Percentiles rank a stretch among this genome's conserved stretches.
Evolutionary conservation across 2,888 invertebrate species (phyloP).

Genomic region (Tipula lateralis): DNA sequence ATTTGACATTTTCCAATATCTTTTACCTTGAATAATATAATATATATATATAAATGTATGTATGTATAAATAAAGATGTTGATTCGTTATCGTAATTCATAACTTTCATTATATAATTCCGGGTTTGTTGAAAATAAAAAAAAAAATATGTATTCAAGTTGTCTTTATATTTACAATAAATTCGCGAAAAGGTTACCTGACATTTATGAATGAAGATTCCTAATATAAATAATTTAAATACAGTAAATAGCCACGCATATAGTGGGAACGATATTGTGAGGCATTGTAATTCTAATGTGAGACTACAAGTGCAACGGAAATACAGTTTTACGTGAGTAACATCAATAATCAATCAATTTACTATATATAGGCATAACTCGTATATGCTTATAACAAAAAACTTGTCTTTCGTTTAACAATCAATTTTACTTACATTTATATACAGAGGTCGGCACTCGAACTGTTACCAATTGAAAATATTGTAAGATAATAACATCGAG

Average conservation of each 20-base stretch:
- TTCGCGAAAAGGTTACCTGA: background rate
- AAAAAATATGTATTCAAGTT: background rate
- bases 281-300: background rate
- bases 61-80: background rate
- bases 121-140: background rate
- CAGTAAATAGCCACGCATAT: background rate
- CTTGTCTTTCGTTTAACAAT: too few species aligned
- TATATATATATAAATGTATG: background rate
- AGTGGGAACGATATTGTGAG: background rate
- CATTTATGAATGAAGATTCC: background rate
- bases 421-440: too few species aligned
- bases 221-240: background rate
- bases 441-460: too few species aligned
- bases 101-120: conserved; percentile 11
- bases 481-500: too few species aligned
- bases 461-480: too few species aligned
- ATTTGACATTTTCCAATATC: background rate
- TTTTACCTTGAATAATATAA: background rate
- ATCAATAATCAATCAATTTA: background rate
- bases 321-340: background rate
- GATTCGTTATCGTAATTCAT: background rate
- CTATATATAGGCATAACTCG: background rate
- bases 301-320: background rate
- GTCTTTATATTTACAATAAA: background rate
- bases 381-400: too few species aligned